Conservation (phyloP, 2,888 invertebrate species). For the Acrobasis suavella region DNA sequence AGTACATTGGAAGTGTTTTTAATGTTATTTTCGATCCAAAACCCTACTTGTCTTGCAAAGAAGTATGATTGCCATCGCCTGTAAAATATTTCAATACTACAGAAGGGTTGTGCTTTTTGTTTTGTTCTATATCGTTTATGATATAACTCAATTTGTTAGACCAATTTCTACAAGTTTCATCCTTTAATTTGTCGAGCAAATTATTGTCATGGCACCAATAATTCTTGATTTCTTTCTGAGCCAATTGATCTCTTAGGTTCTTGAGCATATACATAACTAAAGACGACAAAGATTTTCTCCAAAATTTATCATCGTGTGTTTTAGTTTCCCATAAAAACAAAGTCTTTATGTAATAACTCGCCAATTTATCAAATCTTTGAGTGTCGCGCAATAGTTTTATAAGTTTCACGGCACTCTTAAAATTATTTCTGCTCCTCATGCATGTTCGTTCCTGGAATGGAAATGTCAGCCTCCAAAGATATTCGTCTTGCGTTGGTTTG, state of each 20-base stretch:
- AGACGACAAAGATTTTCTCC: conserved; percentile 51
- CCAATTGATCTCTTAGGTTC: conserved; percentile 49
- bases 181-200: conserved; percentile 52
- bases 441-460: conserved; percentile 59
- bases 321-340: conserved; percentile 59
- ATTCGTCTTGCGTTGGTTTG: conserved; percentile 54
- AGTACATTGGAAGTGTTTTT: too few relatives aligned
- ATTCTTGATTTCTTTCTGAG: conserved; percentile 45
- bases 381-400: conserved; percentile 57
- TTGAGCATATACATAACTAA: conserved; percentile 56
- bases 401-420: conserved; percentile 56
- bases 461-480: conserved; percentile 60
- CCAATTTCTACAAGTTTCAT: conserved; percentile 54
- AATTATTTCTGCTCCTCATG: conserved; percentile 50
- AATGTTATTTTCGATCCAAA: not conserved
- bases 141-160: conserved; percentile 48
- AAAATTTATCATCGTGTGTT: conserved; percentile 43
- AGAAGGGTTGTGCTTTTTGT: conserved; percentile 39
- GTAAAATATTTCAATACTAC: conserved; percentile 45
- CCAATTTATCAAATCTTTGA: conserved; percentile 56
- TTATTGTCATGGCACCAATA: conserved; percentile 61
- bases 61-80: not conserved
- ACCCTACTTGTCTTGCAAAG: not conserved
- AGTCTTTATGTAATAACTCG: conserved; percentile 65
- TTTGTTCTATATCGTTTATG: conserved; percentile 47